These are phyloP conservation scores for Tuberolachnus salignus DNA, from an alignment of 2,888 invertebrate genomes.

Conservation along the genomic window DNA sequence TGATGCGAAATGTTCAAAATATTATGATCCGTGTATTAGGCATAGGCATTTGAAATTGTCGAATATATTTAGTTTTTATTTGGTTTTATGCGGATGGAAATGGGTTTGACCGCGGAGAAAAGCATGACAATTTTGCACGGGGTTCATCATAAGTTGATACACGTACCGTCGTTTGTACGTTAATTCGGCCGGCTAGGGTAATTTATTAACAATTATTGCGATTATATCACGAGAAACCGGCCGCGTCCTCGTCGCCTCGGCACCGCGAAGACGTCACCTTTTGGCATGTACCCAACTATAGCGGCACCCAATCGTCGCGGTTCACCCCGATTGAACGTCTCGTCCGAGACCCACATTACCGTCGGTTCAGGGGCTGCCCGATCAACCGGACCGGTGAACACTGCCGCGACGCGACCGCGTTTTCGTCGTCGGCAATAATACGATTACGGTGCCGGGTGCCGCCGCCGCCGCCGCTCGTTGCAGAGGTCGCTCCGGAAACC, in stretches of 20 bases:
- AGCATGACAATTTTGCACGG: no score
- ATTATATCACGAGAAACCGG: neutral
- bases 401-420: neutral
- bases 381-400: constrained; percentile 26
- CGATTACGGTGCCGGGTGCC: no score
- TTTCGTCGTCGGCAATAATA: neutral
- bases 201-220: no score
- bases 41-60: no score
- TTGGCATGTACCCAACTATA: neutral
- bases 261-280: neutral
- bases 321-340: constrained; percentile 50
- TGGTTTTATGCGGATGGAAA: no score
- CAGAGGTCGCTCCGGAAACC: neutral
- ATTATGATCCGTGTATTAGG: no score
- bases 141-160: no score
- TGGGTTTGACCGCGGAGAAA: no score
- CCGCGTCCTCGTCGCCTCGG: constrained; percentile 27
- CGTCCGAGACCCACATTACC: constrained; percentile 53
- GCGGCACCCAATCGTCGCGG: neutral
- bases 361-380: constrained; percentile 33
- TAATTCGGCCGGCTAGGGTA: no score
- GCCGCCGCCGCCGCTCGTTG: neutral
- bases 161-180: no score
- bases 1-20: no score
- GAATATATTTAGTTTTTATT: no score